Conservation (phyloP, 2,888 invertebrate genomes). For the Thumatha senex region DNA sequence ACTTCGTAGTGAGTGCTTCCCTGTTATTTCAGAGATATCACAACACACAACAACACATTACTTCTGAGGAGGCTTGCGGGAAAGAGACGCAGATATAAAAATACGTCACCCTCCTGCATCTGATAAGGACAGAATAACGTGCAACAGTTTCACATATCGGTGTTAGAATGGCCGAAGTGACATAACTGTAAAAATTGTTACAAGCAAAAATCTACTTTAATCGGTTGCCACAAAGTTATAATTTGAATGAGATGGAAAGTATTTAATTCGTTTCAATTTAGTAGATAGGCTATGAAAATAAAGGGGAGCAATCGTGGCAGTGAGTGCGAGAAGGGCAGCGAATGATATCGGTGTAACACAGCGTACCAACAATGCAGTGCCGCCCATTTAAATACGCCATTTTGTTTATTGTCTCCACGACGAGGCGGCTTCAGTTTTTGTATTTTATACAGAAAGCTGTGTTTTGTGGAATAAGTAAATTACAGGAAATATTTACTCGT, state of each 20-base stretch:
- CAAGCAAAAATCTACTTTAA: constrained; percentile 37
- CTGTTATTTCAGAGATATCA: constrained; percentile 84
- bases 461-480: constrained; percentile 76
- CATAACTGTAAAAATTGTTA: constrained; percentile 24
- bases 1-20: constrained; percentile 83
- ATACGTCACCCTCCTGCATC: constrained; percentile 51
- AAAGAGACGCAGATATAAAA: constrained; percentile 69
- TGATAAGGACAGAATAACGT: constrained; percentile 62
- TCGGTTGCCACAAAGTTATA: constrained; percentile 33
- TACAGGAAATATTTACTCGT: constrained; percentile 77
- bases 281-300: constrained; percentile 64
- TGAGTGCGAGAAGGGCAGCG: constrained; percentile 64
- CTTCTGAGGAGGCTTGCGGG: constrained; percentile 72
- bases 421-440: constrained; percentile 64
- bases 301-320: constrained; percentile 47
- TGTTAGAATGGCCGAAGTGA: constrained; percentile 42
- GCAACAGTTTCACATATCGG: constrained; percentile 73
- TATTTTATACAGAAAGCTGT: constrained; percentile 73
- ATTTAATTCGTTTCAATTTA: constrained; percentile 48
- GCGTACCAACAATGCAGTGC: constrained; percentile 71
- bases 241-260: constrained; percentile 21
- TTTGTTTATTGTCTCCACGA: constrained; percentile 79
- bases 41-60: constrained; percentile 84
- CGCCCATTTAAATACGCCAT: constrained; percentile 84
- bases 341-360: constrained; percentile 54